Evolutionary conservation across 2,888 invertebrate genomes (phyloP), one percentile per base, ranked within the genome.

Genomic region (Lapara coniferarum): DNA sequence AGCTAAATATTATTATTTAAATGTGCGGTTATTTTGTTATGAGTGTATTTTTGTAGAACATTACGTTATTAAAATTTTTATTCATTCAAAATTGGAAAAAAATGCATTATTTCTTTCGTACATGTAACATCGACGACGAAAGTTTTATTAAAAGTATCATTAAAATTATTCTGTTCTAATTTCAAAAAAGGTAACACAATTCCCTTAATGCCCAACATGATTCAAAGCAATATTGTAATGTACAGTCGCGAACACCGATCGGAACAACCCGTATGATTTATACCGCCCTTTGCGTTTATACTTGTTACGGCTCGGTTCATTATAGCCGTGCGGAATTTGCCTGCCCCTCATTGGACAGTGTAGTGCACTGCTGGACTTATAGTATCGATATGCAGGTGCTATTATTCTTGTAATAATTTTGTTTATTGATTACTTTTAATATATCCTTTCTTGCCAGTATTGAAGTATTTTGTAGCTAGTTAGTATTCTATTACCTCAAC

Each of bases 241-340:
- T 67, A 55, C 56, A 67, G 46, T 46, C 55, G 19, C 46, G 59
- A 37, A 14, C 53, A 19, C 44, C 19, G 3, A 55, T 59, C 59
- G 19, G 16, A 37, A 49, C 5, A 68, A 30, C 30, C 46, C 37
- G 46, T 53, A 70, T 92, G 92, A 93, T 93, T 92, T 90, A 92
- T 89, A 80, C 80, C 86, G 84, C 91, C 92, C 91, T 89, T 89
- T 85, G 78, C 88, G 87, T 85, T 89, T 92, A 92, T 93, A 92
- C 92, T 93, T 93, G 93, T 92, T 91, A 90, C 89, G 84, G 85
- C 76, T 75, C 79, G 86, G 83, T 92, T 92, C 91, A 93, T 93
- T 93, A 93, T 89, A 86, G 81, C 80, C 77, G 80, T 77, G 79
- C 83, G 80, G 84, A 87, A 89, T 88, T 85, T 85, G 84, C 86